phyloP scores from a whole-genome alignment of 2,888 invertebrate genomes.

The Diploptera punctata region DNA sequence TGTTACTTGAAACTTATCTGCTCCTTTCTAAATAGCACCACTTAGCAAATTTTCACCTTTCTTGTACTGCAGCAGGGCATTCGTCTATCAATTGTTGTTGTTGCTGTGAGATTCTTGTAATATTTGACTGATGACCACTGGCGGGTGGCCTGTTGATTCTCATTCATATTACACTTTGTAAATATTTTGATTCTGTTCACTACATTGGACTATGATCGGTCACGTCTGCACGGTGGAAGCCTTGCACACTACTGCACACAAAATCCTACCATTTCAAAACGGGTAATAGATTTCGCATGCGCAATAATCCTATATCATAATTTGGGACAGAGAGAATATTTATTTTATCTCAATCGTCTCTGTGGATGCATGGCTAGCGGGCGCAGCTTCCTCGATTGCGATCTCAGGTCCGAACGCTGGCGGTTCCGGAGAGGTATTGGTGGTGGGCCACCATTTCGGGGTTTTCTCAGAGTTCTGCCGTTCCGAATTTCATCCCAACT shows the following conservation, averaged over 20 bases:
- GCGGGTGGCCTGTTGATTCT: too few relatives aligned
- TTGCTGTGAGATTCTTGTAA: not conserved
- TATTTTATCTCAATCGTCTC: too few relatives aligned
- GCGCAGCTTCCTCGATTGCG: too few relatives aligned
- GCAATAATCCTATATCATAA: not conserved
- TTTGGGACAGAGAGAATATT: not conserved
- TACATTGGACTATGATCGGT: not conserved
- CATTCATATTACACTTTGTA: too few relatives aligned
- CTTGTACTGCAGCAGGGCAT: not conserved
- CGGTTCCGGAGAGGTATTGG: too few relatives aligned
- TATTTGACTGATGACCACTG: not conserved
- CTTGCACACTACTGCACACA: not conserved
- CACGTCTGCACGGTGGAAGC: not conserved
- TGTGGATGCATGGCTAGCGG: too few relatives aligned
- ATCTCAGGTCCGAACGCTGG: too few relatives aligned
- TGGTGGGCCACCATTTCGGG: too few relatives aligned
- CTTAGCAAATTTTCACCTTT: not conserved
- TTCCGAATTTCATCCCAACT: too few relatives aligned
- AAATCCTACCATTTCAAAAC: not conserved
- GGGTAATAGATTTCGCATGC: not conserved
- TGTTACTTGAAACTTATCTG: not conserved
- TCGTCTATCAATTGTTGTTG: not conserved
- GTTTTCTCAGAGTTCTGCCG: too few relatives aligned
- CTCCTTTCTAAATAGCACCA: not conserved
- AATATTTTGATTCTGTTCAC: not conserved